These are phyloP conservation scores for Arctopsyche grandis DNA, from an alignment of 1,140 invertebrate genomes.

Conservation along the genomic window DNA sequence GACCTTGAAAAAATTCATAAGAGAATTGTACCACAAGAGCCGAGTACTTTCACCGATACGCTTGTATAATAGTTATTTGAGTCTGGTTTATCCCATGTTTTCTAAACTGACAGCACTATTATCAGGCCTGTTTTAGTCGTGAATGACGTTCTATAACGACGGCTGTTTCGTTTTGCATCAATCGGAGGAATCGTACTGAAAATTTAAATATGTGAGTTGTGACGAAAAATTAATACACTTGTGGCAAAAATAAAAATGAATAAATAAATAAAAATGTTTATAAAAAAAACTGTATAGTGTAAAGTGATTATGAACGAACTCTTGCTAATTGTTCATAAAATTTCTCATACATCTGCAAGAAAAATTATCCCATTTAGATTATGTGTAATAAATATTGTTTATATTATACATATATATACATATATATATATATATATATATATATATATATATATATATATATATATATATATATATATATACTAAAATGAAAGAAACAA, in stretches of 20 bases:
- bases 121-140: too few relatives aligned
- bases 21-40: too few relatives aligned
- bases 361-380: conserved; percentile 34
- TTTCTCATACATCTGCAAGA: conserved; percentile 30
- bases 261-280: conserved; percentile 26
- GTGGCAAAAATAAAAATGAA: conserved; percentile 24
- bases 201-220: neutral
- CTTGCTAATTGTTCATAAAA: conserved; percentile 23
- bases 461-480: neutral
- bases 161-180: too few relatives aligned
- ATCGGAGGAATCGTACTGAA: too few relatives aligned
- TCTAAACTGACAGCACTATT: too few relatives aligned
- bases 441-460: too few relatives aligned
- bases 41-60: too few relatives aligned
- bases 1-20: too few relatives aligned
- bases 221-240: conserved; percentile 15
- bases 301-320: conserved; percentile 33
- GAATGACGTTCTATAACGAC: too few relatives aligned
- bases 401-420: too few relatives aligned
- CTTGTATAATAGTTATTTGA: too few relatives aligned
- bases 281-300: conserved; percentile 30
- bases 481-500: neutral
- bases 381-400: conserved; percentile 20
- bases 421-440: neutral
- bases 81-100: too few relatives aligned